Evolutionary conservation across 2,113 vertebrate genomes (phyloP).

Genomic region (Strix uralensis): DNA sequence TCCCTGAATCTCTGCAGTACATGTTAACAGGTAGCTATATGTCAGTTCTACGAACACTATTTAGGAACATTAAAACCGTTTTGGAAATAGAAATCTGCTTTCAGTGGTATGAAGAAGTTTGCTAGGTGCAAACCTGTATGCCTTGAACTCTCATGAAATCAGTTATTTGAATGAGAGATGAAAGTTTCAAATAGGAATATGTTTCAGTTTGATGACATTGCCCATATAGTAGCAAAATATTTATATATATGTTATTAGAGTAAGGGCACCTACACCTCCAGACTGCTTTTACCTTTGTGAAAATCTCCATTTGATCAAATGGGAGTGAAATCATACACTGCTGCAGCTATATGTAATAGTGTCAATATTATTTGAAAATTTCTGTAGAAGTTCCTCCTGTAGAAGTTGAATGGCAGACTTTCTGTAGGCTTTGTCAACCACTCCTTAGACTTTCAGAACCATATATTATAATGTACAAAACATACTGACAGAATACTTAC

Average conservation of each 20-base stretch:
- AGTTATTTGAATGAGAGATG: not conserved
- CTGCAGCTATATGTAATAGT: fast-evolving
- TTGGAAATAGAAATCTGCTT: not conserved
- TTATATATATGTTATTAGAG: not conserved
- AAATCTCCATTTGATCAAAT: not conserved
- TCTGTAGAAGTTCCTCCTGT: not conserved
- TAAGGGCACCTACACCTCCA: not conserved
- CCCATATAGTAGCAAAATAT: not conserved
- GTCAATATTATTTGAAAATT: not conserved
- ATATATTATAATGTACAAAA: fast-evolving
- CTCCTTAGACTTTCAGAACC: not conserved
- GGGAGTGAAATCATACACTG: not conserved
- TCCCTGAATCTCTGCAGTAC: not conserved
- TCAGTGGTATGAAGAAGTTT: not conserved
- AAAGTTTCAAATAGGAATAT: not conserved
- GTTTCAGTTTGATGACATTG: not conserved
- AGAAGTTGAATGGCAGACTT: not conserved
- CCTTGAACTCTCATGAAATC: not conserved
- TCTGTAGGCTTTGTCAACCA: not conserved
- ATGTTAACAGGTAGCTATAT: not conserved
- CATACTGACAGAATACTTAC: not conserved
- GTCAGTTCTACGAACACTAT: fast-evolving
- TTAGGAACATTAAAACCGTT: not conserved
- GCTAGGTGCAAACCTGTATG: not conserved
- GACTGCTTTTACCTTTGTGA: not conserved